Percentiles rank a stretch among this genome's conserved stretches.
These are phyloP conservation scores for Lindbergichthys nudifrons DNA, from an alignment of 2,797 vertebrate species.

Conservation along the genomic window DNA sequence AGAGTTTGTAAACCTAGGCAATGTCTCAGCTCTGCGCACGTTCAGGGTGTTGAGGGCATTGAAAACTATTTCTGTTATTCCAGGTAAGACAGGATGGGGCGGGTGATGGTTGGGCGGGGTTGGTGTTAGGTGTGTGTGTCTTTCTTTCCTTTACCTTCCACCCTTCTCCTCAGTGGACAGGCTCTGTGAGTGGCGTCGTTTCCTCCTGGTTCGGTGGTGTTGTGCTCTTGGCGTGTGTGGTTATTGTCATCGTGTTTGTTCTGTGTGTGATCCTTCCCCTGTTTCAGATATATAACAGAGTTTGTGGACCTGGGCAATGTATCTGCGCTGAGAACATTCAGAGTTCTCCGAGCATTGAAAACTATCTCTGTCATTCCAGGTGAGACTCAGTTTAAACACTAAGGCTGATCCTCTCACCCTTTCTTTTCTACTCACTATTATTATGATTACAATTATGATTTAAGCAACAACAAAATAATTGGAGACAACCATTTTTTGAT, in stretches of 20 bases:
- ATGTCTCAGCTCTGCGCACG: constrained; percentile 99
- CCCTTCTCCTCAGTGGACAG: constrained; percentile 89
- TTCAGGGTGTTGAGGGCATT: constrained; percentile 99
- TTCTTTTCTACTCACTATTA: constrained; percentile 84
- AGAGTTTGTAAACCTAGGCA: constrained; percentile 99
- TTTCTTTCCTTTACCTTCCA: constrained; percentile 85
- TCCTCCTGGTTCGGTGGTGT: constrained; percentile 87
- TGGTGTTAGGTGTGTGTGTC: constrained; percentile 94
- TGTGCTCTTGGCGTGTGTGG: constrained; percentile 93
- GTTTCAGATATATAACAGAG: constrained; percentile 99
- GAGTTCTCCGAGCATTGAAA: constrained; percentile 99
- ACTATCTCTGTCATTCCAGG: constrained; percentile 99
- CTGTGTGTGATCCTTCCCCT: constrained; percentile 99
- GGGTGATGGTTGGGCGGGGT: constrained; percentile 85
- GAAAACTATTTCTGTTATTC: constrained; percentile 99
- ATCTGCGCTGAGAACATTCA: constrained; percentile 99
- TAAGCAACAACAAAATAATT: constrained; percentile 76
- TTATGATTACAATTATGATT: constrained; percentile 78
- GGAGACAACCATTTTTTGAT: constrained; percentile 83
- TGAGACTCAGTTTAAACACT: constrained; percentile 94
- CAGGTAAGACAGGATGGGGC: constrained; percentile 90
- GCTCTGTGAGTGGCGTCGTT: constrained; percentile 96
- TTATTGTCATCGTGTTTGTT: constrained; percentile 95
- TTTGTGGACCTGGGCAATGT: constrained; percentile 99
- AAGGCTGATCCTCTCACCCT: constrained; percentile 87